Base-by-base conservation (phyloP, 2,797 vertebrate genomes). In the Parambassis ranga region DNA sequence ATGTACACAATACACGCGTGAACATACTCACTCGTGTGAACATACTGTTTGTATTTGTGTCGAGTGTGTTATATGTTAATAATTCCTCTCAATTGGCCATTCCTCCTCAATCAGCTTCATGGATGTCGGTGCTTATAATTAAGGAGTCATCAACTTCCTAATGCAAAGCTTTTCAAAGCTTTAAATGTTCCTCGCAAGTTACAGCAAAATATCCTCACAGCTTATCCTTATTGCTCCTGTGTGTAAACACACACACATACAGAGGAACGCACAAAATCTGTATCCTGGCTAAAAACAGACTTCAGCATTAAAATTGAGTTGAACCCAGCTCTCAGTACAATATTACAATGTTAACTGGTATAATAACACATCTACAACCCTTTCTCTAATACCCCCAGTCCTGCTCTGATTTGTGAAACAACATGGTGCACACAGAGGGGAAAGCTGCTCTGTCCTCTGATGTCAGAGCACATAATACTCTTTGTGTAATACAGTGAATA, bases 161-260 rank as follows among this genome's bases (percentile, higher is more conserved):
- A 66, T 47, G 44, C 64, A 75, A 57, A 77, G 60, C 69, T 65
- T 72, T 65, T 32, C 14, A 81, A 79, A 85, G 70, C 72, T 84
- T 81, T 65, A 41, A 70, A 48, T 19, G 10, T 70, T 78, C 47
- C 38, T 73, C 2, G 36, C 65, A 75, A 69, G n/a, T 82, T 63
- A 79, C 27, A 19, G 37, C 52, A 26, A 66, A 71, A 69, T 63
- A 67, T 58, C 14, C 38, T 66, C 42, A 8, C 6, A 26, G 55
- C 46, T 70, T 38, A 67, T 63, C 46, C 36, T 30, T n/a, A 19
- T 16, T 35, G 58, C 64, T 68, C 33, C 56, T 55, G 57, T 50
- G 31, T 42, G 51, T 48, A 77, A 65, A 71, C 52, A 61, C 15
- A 59, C 52, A 48, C 16, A 64, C 16, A 36, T 0, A 0, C 36